These are phyloP conservation scores for Strigamia transsilvanica DNA, from an alignment of 2,888 invertebrate species.

Conservation along the genomic window DNA sequence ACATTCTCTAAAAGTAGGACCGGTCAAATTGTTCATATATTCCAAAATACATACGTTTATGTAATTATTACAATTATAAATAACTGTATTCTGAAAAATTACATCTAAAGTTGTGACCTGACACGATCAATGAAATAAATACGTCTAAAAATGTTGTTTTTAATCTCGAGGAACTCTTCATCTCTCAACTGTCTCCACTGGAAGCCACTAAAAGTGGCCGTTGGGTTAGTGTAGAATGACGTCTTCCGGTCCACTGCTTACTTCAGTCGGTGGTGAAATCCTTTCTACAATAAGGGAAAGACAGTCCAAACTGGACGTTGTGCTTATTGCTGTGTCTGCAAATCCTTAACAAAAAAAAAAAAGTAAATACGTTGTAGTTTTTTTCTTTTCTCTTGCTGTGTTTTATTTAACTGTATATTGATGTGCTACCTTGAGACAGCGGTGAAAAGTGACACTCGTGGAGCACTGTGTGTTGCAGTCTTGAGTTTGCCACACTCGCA, in stretches of 20 bases:
- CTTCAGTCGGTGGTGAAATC: conserved; percentile 61
- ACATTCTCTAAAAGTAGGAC: conserved; percentile 1
- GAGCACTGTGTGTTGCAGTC: conserved; percentile 38
- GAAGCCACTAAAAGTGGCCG: conserved; percentile 41
- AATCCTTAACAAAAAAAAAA: background rate
- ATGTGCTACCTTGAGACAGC: conserved; percentile 20
- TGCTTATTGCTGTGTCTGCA: conserved; percentile 48
- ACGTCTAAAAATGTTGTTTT: conserved; percentile 30
- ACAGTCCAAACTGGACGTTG: conserved; percentile 71
- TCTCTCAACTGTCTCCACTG: conserved; percentile 31
- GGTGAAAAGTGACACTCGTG: conserved; percentile 39
- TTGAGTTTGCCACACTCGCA: conserved; percentile 8
- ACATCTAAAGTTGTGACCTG: conserved; percentile 21
- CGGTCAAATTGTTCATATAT: background rate
- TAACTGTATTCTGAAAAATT: background rate
- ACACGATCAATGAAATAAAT: background rate
- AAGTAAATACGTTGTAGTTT: background rate
- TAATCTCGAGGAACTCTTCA: conserved; percentile 37
- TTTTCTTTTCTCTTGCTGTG: background rate
- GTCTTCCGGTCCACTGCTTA: conserved; percentile 36
- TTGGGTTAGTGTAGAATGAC: conserved; percentile 46
- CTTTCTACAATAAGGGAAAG: conserved; percentile 77
- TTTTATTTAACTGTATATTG: background rate
- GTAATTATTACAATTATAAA: background rate
- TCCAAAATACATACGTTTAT: background rate